phyloP scores from a whole-genome alignment of 2,888 invertebrate species.

The Chydorus sphaericus region DNA sequence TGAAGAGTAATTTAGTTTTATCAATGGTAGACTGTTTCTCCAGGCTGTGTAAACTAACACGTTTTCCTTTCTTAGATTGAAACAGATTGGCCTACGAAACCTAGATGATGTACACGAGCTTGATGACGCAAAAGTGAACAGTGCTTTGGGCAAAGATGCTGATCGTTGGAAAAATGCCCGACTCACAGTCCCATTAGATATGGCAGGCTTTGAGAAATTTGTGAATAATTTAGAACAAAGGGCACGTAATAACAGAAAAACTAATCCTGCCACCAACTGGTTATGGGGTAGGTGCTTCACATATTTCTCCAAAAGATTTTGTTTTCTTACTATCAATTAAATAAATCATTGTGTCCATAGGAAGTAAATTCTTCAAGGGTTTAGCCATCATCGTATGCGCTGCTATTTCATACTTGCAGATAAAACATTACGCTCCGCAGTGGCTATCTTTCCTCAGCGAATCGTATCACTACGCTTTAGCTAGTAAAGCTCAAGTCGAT shows the following conservation, averaged over 20 bases:
- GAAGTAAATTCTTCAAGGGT: no score
- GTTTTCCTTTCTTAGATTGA: not conserved
- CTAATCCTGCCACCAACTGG: no score
- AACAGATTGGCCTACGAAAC: not conserved
- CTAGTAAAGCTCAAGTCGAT: constrained; percentile 68
- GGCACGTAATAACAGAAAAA: no score
- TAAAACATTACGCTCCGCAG: constrained; percentile 68
- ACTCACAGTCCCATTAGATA: not conserved
- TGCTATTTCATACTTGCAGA: no score
- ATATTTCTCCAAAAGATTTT: no score
- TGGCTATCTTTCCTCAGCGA: constrained; percentile 90
- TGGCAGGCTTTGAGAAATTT: not conserved
- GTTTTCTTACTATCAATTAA: not conserved
- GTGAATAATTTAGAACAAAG: no score
- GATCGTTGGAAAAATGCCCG: not conserved
- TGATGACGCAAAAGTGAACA: not conserved
- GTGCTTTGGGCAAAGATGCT: not conserved
- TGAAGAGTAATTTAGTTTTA: not conserved
- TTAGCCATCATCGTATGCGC: no score
- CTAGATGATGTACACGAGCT: not conserved
- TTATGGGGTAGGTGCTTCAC: no score
- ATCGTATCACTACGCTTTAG: constrained; percentile 73
- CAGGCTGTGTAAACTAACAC: not conserved
- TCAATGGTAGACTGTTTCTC: not conserved
- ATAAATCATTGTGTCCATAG: no score